A percentile compares a stretch with the other conserved stretches of the same genome.
These are phyloP conservation scores for Panagrolaimus sp. DNA, from an alignment of 1,140 invertebrate genomes.

Conservation along the genomic window DNA sequence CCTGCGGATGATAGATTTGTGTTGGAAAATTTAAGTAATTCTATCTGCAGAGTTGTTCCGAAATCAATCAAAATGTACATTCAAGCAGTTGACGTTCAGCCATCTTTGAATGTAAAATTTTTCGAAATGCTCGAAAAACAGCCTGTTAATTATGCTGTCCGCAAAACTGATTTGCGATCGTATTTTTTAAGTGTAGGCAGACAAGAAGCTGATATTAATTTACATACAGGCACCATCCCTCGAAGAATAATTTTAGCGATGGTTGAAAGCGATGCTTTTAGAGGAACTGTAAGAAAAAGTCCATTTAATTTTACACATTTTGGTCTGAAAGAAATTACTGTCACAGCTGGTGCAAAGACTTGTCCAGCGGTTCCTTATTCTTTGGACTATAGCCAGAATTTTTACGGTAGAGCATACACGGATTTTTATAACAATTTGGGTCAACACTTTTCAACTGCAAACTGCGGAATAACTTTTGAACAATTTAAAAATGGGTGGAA, in stretches of 20 bases:
- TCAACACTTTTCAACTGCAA: background rate
- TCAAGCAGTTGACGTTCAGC: background rate
- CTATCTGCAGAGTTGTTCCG: background rate
- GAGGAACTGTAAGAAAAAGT: background rate
- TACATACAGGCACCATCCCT: background rate
- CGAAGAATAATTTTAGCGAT: background rate
- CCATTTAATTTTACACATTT: background rate
- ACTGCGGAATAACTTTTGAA: background rate
- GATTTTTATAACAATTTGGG: background rate
- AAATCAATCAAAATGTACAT: background rate
- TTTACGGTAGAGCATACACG: background rate
- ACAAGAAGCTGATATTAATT: background rate
- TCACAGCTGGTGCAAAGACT: background rate
- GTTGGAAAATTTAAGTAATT: background rate
- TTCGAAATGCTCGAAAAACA: background rate
- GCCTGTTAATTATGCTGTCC: background rate
- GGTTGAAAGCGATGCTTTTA: background rate
- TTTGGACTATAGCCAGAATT: background rate
- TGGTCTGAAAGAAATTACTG: background rate
- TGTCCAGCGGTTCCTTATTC: background rate
- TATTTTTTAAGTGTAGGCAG: background rate
- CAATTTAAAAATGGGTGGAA: background rate
- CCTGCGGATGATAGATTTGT: background rate
- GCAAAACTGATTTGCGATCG: background rate
- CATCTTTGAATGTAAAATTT: slow-evolving; percentile 1